These are phyloP conservation scores for Chionodraco myersi DNA, from an alignment of 2,113 vertebrate species.

Conservation along the genomic window DNA sequence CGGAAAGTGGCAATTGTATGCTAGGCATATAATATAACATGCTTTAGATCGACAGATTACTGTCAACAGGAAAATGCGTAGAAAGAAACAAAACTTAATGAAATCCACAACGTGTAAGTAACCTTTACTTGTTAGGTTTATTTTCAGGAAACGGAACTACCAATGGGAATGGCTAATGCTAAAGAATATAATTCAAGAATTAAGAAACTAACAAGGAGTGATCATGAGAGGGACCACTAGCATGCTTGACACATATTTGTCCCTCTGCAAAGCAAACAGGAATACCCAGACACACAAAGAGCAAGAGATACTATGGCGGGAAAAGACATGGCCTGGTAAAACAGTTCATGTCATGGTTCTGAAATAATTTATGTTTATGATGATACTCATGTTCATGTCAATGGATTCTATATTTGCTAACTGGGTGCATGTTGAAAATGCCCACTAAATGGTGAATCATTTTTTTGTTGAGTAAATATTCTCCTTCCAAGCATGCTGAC, in stretches of 20 bases:
- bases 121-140: not conserved
- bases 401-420: not conserved
- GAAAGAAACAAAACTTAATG: not conserved
- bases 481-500: not conserved
- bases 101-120: not conserved
- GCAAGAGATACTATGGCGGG: not conserved
- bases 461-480: not conserved
- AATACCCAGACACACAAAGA: not conserved
- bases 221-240: not conserved
- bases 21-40: not conserved
- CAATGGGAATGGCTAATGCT: not conserved
- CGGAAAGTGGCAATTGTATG: not conserved
- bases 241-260: not conserved
- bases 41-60: not conserved
- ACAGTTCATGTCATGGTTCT: not conserved
- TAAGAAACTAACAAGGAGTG: not conserved
- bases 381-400: not conserved
- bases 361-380: conserved; percentile 4
- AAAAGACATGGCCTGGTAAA: not conserved
- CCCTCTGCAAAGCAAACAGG: not conserved
- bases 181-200: not conserved
- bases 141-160: not conserved
- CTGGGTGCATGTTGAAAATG: not conserved
- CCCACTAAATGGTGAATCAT: not conserved
- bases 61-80: not conserved